Base-by-base conservation (phyloP, 1,140 invertebrate genomes). In the Oreohelix idahoensis region DNA sequence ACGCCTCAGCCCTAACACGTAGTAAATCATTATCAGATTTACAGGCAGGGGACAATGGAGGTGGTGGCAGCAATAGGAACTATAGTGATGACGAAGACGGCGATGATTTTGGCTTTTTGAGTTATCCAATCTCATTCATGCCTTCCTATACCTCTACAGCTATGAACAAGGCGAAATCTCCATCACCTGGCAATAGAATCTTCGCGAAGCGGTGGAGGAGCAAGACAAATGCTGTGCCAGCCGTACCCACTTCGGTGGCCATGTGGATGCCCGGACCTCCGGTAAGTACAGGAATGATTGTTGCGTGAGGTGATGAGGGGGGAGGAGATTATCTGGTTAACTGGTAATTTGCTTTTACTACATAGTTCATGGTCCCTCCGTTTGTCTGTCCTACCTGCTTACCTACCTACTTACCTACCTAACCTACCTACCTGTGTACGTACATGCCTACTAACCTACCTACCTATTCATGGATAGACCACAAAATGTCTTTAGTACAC, bases 51-150 rank as follows among this genome's bases (percentile, higher is more conserved):
- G 85, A 85, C 74, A 78, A 75, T 36, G 85, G 79, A 35, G 49
- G 58, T 17, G 79, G 32, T 4, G 53, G 70, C 20, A 29, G 29
- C 29, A 36, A 29, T 26, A 83, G 83, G 63, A 80, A 84, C 82
- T 87, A 86, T 81, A 88, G 84, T 83, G 87, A 87, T 83, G 89
- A 90, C 75, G 88, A 87, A 23, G 89, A 90, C 79, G 89, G 87
- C 39, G 89, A 90, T 83, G 89, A 90, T 76, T 89, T 88, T 87
- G 89, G 89, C 74, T 90, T 90, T 87, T 86, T 89, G 69, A 89
- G 86, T 77, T 86, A 87, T 79, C 82, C 87, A 0, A 87, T 86
- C 26, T 73, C 84, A 75, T 69, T 80, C 38, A 69, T 79, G 26
- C 74, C 85, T 80, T 88, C 84, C 63, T 87, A 79, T 85, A 53